Base-by-base conservation (phyloP, 2,888 invertebrate species). In the Brassicogethes aeneus region DNA sequence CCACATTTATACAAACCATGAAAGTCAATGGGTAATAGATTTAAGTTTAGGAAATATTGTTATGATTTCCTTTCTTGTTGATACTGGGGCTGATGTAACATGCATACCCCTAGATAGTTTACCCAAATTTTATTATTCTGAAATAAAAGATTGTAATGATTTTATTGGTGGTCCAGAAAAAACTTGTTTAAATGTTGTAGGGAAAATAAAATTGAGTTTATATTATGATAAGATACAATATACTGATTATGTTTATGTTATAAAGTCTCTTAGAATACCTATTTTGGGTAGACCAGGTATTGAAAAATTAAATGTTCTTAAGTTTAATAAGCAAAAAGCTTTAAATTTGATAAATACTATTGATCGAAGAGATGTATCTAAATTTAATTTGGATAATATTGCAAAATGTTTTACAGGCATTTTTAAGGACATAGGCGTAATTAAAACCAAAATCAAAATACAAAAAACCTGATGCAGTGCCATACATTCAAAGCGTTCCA, bases 371-470 rank as follows among this genome's bases (percentile, higher is more conserved):
- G 33, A 23, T 36, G 23, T 15, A 32, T 15, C 12, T 34, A 37
- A 34, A 15, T 12, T 17, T 33, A 36, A 17, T 2, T 32, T 15
- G 2, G 35, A 12, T 15, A 12, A 10, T 8, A 41, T 41, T 23
- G 29, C 16, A 12, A 14, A 23, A 32, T 15, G 17, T 3, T 44
- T 37, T 36, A 36, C 39, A 16, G 39, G 41, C 23, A 34, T 46
- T 5, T 44, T 46, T 39, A 34, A 31, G 10, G 30, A 35, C 34
- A 33, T 43, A 8, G 41, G 44, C 8, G 42, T 16, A 8, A 45
- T 47, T 34, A 40, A 42, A 42, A 45, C 44, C 2, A 43, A 43
- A 40, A 31, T 42, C 40, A 8, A 35, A 13, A 45, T 42, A n/a
- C 42, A 40, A 34, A 16, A 15, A 38, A 13, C 17, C 41, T 39